Evolutionary conservation across 2,797 vertebrate species (phyloP).

Genomic region (Sorex maritimensis): DNA sequence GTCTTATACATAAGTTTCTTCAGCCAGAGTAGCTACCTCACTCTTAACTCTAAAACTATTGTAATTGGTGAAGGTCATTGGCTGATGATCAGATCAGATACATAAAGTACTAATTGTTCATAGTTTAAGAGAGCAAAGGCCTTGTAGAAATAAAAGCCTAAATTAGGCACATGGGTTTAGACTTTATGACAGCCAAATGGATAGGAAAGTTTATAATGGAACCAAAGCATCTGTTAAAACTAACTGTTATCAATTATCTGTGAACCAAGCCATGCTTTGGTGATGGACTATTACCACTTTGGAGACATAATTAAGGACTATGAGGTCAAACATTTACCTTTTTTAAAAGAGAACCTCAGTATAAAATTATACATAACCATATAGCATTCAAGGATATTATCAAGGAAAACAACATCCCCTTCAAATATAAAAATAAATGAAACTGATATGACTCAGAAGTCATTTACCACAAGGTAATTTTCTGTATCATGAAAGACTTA

Average conservation of each 20-base stretch:
- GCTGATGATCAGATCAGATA: neutral
- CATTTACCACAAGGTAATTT: constrained; percentile 35
- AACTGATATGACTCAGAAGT: constrained; percentile 55
- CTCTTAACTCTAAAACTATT: constrained; percentile 12
- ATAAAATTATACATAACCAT: constrained; percentile 72
- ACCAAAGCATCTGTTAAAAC: constrained; percentile 85
- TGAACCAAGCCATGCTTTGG: constrained; percentile 84
- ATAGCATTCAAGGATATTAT: constrained; percentile 51
- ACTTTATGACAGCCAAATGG: constrained; percentile 77
- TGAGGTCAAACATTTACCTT: constrained; percentile 84
- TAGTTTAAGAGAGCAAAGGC: constrained; percentile 23
- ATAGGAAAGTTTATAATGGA: constrained; percentile 78
- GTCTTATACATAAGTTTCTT: constrained; percentile 40
- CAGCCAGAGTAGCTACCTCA: constrained; percentile 23
- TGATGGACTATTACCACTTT: constrained; percentile 75
- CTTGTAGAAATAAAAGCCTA: constrained; percentile 53
- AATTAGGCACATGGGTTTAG: constrained; percentile 71
- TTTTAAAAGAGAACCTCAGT: constrained; percentile 67
- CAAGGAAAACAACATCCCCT: constrained; percentile 28
- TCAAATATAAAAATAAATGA: constrained; percentile 69
- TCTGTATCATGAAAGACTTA: constrained; percentile 60
- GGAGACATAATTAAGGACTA: constrained; percentile 79
- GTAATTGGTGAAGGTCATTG: constrained; percentile 67
- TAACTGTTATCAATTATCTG: constrained; percentile 81
- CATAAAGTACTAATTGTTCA: constrained; percentile 63